phyloP scores from a whole-genome alignment of 2,113 vertebrate genomes.

The Dromiciops gliroides region DNA sequence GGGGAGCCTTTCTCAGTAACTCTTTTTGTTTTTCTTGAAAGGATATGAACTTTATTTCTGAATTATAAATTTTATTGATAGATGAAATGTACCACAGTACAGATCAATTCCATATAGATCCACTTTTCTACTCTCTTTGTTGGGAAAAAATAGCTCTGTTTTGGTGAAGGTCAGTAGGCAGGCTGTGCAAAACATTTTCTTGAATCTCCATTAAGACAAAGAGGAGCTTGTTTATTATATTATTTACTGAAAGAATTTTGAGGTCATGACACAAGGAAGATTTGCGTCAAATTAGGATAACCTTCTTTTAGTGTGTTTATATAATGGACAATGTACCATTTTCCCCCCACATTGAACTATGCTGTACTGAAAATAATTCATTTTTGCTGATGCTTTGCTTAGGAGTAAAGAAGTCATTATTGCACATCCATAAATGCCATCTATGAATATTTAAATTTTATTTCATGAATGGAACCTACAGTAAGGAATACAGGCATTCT shows the following conservation, averaged over 20 bases:
- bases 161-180: background rate
- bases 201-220: conserved; percentile 11
- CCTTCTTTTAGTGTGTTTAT: conserved; percentile 24
- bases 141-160: background rate
- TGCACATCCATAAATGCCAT: conserved; percentile 61
- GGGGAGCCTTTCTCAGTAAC: background rate
- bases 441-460: conserved; percentile 77
- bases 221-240: conserved; percentile 16
- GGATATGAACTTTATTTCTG: conserved; percentile 16
- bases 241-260: conserved; percentile 50
- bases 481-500: conserved; percentile 64
- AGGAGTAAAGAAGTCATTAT: conserved; percentile 62
- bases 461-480: conserved; percentile 68
- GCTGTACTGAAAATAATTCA: conserved; percentile 47
- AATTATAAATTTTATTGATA: conserved; percentile 19
- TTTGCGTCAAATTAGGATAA: conserved; percentile 57
- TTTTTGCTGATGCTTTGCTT: conserved; percentile 50
- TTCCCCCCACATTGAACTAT: conserved; percentile 54
- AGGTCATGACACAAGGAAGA: background rate
- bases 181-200: conserved; percentile 49
- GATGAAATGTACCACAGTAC: background rate
- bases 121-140: background rate
- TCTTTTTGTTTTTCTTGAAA: conserved; percentile 34
- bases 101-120: background rate
- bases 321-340: conserved; percentile 49